Evolutionary conservation across 1,140 invertebrate species (phyloP), one percentile per base, ranked within the genome.

Genomic region (Ptiloglossa arizonensis): DNA sequence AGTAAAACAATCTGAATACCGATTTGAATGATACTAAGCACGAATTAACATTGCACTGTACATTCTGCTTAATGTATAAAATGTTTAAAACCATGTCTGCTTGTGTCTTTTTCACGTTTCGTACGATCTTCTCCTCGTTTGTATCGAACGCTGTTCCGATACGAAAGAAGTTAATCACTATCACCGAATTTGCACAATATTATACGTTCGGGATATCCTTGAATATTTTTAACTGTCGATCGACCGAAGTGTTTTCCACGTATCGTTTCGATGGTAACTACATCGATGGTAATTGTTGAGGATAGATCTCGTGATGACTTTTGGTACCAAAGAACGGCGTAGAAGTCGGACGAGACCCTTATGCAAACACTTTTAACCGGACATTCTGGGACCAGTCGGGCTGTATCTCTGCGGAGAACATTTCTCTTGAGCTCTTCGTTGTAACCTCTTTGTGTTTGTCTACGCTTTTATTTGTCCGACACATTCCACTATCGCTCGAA

Each of bases 351-450:
- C 79, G 70, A 54, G 82, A 48, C 67, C 79, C 80, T 78, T 87
- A 77, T 78, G 85, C 69, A 88, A 89, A 89, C 87, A 88, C 85
- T 88, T 88, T 90, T 88, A 90, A 82, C 81, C 85, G 78, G 54
- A 75, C 79, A 50, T 87, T 82, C 69, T 69, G 78, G 60, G 79
- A 76, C 79, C 77, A 71, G 73, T 59, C 78, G 59, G 73, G 79
- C 71, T 79, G 74, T 83, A 82, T 85, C 78, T 84, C 74, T 68
- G 73, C 63, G 78, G 73, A 86, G 66, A 85, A 80, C 76, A 79
- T 83, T 77, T 76, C 79, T 63, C 80, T 70, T 77, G 57, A 52
- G 74, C 68, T 83, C 76, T 71, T 79, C 81, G 72, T 80, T 74
- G 70, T 80, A 76, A 75, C 78, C 79, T 88, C 81, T 81, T 87